Base-by-base conservation (phyloP, 2,113 vertebrate species). In the Henicopernis longicauda region DNA sequence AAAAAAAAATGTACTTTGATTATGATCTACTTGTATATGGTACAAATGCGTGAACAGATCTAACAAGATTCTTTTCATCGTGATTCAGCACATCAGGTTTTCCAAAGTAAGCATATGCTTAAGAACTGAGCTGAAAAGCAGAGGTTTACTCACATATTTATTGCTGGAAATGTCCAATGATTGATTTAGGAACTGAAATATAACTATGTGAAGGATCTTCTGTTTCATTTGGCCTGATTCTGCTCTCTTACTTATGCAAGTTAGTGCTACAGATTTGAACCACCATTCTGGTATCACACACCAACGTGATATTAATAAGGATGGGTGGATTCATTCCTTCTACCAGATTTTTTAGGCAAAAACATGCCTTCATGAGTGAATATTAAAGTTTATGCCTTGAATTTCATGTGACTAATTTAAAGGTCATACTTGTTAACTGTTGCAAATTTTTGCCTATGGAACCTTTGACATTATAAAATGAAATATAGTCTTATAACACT, bases 341-440 rank as follows among this genome's bases (percentile, higher is more conserved):
- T 61, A 45, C 17, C 6, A 32, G 20, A 63, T 27, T 87, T 93
- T 95, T 84, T 84, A 89, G 47, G 31, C 27, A 92, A 80, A 63
- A 97, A 92, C 54, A 86, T 66, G 47, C n/a, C 66, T 34, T 84
- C 81, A 93, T 89, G 86, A 93, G 59, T 72, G 91, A 95, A 96
- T 95, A 97, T 96, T 97, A 87, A 97, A 92, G 95, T 97, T 98
- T 96, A 82, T 94, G 91, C 95, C 94, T 98, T 98, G 96, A 97
- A 98, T 98, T 98, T 98, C 96, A 97, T 95, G 97, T 97, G 98
- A 98, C 97, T 97, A 97, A 98, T 98, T 96, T 96, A 94, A 98
- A 97, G 82, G 95, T 98, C 97, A 98, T 97, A 97, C 96, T 97
- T 95, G 91, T 97, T 98, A 98, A 97, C 94, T 97, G 93, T 97